Conservation (phyloP, 2,888 invertebrate species). For the Leptopilina myrica region DNA sequence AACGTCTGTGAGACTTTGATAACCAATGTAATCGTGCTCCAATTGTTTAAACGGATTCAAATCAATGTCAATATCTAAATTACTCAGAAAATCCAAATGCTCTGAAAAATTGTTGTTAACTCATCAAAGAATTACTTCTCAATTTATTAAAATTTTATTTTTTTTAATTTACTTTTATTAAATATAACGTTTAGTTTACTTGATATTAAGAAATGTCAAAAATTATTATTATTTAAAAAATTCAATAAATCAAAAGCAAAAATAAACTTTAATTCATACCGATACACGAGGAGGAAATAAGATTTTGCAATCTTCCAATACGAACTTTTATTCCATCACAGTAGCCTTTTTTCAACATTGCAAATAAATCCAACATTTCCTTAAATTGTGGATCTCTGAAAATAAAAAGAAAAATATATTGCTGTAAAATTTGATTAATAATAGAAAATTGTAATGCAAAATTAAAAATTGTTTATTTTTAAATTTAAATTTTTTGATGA, state of each 20-base stretch:
- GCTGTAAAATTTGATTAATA: neutral
- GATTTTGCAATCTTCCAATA: conserved; percentile 94
- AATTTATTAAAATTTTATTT: too few relatives aligned
- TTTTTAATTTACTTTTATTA: too few relatives aligned
- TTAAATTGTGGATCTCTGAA: conserved; percentile 93
- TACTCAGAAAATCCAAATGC: conserved; percentile 97
- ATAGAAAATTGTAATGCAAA: too few relatives aligned
- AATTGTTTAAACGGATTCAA: conserved; percentile 92
- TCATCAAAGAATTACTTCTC: too few relatives aligned
- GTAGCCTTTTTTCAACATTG: conserved; percentile 97
- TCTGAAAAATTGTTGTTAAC: conserved; percentile 78
- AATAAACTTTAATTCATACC: conserved; percentile 77
- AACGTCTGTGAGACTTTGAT: conserved; percentile 96
- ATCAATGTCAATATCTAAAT: conserved; percentile 83
- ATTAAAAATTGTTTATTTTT: too few relatives aligned
- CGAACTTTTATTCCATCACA: conserved; percentile 97
- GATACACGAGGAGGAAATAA: conserved; percentile 98
- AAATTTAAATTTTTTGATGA: too few relatives aligned
- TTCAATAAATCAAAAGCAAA: too few relatives aligned
- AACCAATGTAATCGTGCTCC: conserved; percentile 94
- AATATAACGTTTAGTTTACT: too few relatives aligned
- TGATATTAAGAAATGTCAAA: too few relatives aligned
- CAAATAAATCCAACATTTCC: conserved; percentile 96
- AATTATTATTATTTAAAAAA: too few relatives aligned
- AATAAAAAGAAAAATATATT: conserved; percentile 36